These are phyloP conservation scores for Periophthalmus modestus DNA, from an alignment of 2,113 vertebrate species.

Conservation along the genomic window DNA sequence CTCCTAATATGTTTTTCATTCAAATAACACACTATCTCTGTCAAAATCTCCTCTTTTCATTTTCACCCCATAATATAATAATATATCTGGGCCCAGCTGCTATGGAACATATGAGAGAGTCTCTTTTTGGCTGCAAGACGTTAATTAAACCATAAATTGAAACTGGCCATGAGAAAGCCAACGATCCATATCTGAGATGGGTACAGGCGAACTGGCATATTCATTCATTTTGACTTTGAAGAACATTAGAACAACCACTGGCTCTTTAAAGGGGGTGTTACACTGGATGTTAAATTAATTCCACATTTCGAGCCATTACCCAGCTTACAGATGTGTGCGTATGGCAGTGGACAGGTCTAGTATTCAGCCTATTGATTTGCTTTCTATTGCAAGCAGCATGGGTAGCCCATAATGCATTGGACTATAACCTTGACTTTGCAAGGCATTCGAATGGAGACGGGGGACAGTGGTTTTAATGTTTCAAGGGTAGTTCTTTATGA, in stretches of 20 bases:
- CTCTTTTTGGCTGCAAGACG: conserved; percentile 44
- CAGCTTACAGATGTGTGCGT: conserved; percentile 46
- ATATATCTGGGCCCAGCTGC: conserved; percentile 27
- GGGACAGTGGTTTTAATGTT: neutral
- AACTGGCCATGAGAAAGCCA: conserved; percentile 34
- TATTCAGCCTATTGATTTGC: conserved; percentile 26
- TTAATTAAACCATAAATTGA: conserved; percentile 68
- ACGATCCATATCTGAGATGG: conserved; percentile 39
- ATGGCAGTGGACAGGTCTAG: conserved; percentile 17
- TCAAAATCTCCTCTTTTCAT: conserved; percentile 24
- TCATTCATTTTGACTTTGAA: conserved; percentile 50
- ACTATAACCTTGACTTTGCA: conserved; percentile 41
- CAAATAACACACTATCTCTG: neutral
- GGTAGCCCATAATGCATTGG: neutral
- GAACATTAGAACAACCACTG: conserved; percentile 54
- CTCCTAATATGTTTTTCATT: conserved; percentile 11
- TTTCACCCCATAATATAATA: conserved; percentile 20
- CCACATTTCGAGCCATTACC: conserved; percentile 57
- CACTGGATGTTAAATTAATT: conserved; percentile 56
- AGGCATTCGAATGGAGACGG: too few relatives aligned
- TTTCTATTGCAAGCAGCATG: conserved; percentile 26
- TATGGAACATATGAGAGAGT: conserved; percentile 12
- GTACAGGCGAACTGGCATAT: conserved; percentile 33
- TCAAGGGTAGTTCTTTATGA: neutral
- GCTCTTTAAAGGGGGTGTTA: conserved; percentile 27